Conservation (phyloP, 2,113 vertebrate species). For the Caranx melampygus region DNA sequence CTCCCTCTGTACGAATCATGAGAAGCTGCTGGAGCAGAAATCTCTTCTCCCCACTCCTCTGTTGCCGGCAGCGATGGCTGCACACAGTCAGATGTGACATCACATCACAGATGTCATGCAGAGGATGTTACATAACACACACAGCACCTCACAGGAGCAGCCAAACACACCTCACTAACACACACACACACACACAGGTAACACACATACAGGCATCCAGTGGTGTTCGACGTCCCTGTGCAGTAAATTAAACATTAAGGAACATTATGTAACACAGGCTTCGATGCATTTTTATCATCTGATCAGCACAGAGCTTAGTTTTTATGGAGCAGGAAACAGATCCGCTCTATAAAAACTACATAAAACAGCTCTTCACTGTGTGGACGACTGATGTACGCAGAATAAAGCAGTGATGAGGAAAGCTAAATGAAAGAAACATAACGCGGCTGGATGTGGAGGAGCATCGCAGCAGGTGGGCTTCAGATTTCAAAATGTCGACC, state of each 20-base stretch:
- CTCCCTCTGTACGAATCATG: neutral
- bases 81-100: constrained; percentile 37
- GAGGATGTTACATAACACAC: constrained; percentile 35
- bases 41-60: constrained; percentile 17
- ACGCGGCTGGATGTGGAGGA: too few relatives aligned
- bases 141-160: constrained; percentile 7
- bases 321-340: too few relatives aligned
- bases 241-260: too few relatives aligned
- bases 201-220: neutral
- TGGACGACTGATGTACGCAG: too few relatives aligned
- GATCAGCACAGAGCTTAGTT: too few relatives aligned
- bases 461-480: neutral
- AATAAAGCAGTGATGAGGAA: too few relatives aligned
- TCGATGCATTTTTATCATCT: too few relatives aligned
- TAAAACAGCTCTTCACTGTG: too few relatives aligned
- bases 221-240: too few relatives aligned
- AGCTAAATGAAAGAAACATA: too few relatives aligned
- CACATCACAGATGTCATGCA: constrained; percentile 19
- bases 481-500: neutral
- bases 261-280: too few relatives aligned
- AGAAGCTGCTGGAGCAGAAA: constrained; percentile 38
- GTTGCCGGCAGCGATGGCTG: neutral
- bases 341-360: too few relatives aligned
- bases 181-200: neutral
- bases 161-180: neutral